Evolutionary conservation across 2,888 invertebrate genomes (phyloP).

Genomic region (Philonicus albiceps): DNA sequence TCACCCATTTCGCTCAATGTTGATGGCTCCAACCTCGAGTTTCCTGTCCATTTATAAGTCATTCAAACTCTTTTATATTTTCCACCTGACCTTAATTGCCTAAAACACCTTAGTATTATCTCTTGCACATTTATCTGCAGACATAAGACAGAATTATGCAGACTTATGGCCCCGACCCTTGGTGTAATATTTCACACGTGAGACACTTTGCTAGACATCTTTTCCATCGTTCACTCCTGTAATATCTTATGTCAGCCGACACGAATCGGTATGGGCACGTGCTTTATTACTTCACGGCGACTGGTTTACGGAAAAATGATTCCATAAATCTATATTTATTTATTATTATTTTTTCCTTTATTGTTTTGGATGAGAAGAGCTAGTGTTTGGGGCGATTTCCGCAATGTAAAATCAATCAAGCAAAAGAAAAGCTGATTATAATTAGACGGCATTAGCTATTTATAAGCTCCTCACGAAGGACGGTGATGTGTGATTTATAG

Average conservation of each 20-base stretch:
- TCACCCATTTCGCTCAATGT: background rate
- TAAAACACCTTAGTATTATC: background rate
- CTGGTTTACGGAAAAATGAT: slow-evolving; percentile 29
- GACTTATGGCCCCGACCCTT: slow-evolving; percentile 4
- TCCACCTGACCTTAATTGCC: slow-evolving; percentile 15
- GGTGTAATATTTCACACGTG: slow-evolving; percentile 30
- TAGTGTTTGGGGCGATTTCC: background rate
- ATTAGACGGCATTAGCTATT: background rate
- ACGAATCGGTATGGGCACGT: background rate
- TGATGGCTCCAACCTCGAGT: background rate
- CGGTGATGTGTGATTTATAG: background rate
- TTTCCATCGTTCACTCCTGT: background rate
- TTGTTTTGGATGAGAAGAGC: background rate
- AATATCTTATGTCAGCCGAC: slow-evolving; percentile 16
- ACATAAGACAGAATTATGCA: background rate
- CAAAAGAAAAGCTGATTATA: slow-evolving; percentile 1
- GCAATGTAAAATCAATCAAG: background rate
- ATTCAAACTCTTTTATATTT: background rate
- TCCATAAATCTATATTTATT: background rate
- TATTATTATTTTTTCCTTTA: background rate
- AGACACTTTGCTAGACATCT: slow-evolving; percentile 3
- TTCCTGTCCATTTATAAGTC: background rate
- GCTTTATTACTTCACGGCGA: slow-evolving; percentile 11
- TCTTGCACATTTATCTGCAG: background rate
- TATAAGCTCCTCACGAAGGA: background rate